These are phyloP conservation scores for Odontamblyopus rebecca DNA, from an alignment of 2,797 vertebrate genomes.

Conservation along the genomic window DNA sequence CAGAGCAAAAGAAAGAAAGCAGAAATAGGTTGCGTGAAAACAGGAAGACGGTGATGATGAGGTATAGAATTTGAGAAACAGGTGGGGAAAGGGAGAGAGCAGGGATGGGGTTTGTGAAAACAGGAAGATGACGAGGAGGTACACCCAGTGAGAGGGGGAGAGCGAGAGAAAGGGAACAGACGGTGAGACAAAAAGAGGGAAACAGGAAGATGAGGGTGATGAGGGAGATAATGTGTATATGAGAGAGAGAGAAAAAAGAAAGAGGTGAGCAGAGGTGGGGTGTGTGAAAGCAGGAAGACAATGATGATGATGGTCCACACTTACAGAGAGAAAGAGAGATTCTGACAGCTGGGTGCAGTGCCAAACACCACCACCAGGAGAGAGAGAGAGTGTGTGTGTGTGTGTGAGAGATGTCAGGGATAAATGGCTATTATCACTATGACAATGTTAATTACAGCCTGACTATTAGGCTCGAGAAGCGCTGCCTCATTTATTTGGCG, in stretches of 20 bases:
- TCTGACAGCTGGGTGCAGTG: slow-evolving; percentile 60
- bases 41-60: too few species aligned
- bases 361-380: slow-evolving; percentile 55
- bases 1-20: slow-evolving; percentile 36
- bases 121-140: too few species aligned
- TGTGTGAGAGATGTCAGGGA: slow-evolving; percentile 63
- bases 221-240: background rate
- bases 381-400: slow-evolving; percentile 10
- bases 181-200: background rate
- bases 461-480: slow-evolving; percentile 81
- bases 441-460: slow-evolving; percentile 90
- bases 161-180: background rate
- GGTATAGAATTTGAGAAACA: background rate
- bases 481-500: slow-evolving; percentile 65
- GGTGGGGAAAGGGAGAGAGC: slow-evolving; percentile 7
- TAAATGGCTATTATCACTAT: slow-evolving; percentile 90
- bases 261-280: background rate
- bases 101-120: background rate
- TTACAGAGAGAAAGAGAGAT: slow-evolving; percentile 19
- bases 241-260: background rate
- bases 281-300: background rate
- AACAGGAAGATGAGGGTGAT: background rate
- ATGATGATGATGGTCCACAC: background rate
- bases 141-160: too few species aligned
- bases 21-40: too few species aligned